phyloP scores from a whole-genome alignment of 2,888 invertebrate genomes.

The Eubasilissa splendida region DNA sequence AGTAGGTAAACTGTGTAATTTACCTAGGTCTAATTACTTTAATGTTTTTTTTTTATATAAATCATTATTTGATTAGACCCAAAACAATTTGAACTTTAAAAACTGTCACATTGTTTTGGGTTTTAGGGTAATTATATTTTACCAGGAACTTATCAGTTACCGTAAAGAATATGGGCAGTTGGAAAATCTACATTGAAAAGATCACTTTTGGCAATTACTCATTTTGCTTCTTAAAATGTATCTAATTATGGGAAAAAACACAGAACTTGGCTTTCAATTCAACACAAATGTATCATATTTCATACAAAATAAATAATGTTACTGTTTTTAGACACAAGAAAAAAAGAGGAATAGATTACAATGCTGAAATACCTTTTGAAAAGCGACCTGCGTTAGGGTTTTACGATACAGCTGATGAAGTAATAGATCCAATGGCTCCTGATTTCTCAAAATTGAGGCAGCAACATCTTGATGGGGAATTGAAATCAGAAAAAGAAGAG shows the following conservation, averaged over 20 bases:
- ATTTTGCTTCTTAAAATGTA: neutral
- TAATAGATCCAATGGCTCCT: constrained; percentile 89
- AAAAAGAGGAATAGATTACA: constrained; percentile 96
- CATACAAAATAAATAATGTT: neutral
- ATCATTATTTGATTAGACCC: too few relatives aligned
- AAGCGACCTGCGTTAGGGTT: constrained; percentile 94
- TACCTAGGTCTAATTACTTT: too few relatives aligned
- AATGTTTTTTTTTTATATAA: too few relatives aligned
- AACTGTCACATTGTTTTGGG: too few relatives aligned
- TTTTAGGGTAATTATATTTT: too few relatives aligned
- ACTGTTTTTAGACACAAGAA: constrained; percentile 73
- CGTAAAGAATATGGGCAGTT: too few relatives aligned
- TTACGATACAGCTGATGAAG: constrained; percentile 94
- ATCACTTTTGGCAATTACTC: too few relatives aligned
- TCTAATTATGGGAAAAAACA: neutral
- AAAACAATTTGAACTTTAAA: too few relatives aligned
- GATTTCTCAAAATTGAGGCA: constrained; percentile 93
- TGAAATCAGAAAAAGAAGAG: constrained; percentile 93
- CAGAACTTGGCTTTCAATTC: neutral
- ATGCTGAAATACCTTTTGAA: constrained; percentile 97
- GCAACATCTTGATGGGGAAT: constrained; percentile 94
- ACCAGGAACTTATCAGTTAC: too few relatives aligned
- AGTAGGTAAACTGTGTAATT: too few relatives aligned
- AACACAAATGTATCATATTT: neutral
- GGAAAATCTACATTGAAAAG: too few relatives aligned